Percentiles rank a stretch among this genome's conserved stretches.
Evolutionary conservation across 2,888 invertebrate genomes (phyloP).

Genomic region (Rhamnusium bicolor): DNA sequence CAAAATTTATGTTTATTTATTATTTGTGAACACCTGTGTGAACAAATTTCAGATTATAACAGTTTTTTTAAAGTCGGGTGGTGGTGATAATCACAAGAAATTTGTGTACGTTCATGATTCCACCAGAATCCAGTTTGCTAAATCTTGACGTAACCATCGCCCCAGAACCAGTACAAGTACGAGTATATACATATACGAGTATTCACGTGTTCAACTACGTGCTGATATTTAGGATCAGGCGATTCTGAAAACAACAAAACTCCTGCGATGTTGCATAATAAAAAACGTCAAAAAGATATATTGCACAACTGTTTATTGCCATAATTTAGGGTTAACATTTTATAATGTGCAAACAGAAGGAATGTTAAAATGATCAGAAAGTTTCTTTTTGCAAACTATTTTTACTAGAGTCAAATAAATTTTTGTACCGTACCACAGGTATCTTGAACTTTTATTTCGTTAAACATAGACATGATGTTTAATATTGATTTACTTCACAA

Average conservation of each 20-base stretch:
- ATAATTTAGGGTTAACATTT: background rate
- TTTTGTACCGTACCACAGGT: background rate
- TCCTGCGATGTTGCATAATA: slow-evolving; percentile 7
- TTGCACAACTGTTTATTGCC: background rate
- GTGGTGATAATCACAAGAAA: background rate
- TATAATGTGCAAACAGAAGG: background rate
- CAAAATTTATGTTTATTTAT: background rate
- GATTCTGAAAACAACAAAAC: background rate
- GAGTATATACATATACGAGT: background rate
- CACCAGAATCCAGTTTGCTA: slow-evolving; percentile 6
- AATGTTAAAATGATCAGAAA: background rate
- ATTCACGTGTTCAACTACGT: slow-evolving; percentile 11
- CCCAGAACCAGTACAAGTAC: slow-evolving; percentile 16
- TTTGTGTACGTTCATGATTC: background rate
- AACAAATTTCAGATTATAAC: background rate
- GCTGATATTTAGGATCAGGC: slow-evolving; percentile 18
- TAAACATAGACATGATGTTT: background rate
- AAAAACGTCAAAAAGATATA: slow-evolving; percentile 10
- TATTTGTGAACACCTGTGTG: background rate
- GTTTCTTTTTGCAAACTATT: background rate
- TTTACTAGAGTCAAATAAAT: background rate
- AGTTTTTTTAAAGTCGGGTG: no score
- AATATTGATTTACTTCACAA: no score
- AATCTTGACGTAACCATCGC: slow-evolving; percentile 4
- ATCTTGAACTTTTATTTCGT: background rate